Base-by-base conservation (phyloP, 1,140 invertebrate genomes). In the Drosophila elegans region DNA sequence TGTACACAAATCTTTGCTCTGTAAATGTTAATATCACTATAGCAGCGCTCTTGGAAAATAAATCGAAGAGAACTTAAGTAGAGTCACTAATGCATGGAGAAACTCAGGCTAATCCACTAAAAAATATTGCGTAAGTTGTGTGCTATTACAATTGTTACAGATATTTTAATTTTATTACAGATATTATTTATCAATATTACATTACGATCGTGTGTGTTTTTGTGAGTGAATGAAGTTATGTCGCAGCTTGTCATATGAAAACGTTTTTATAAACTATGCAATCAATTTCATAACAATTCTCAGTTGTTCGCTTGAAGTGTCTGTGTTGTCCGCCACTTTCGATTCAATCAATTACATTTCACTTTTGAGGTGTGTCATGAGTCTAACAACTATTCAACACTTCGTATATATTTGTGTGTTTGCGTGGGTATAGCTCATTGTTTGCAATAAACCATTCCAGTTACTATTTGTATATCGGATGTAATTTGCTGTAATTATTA, bases 11-110 rank as follows among this genome's bases (percentile, higher is more conserved):
- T 89, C 57, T 80, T 76, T 74, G 73, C 62, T 78, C 44, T 80
- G 79, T 88, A 83, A 89, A 89, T 80, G 74, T 89, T 89, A 89
- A 89, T 89, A 89, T 89, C 84, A 89, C 84, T 89, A 89, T 89
- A 89, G 74, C 84, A 84, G 85, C 84, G 85, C 84, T 80, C 77
- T 68, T 74, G 55, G 52, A 80, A 83, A 75, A 44, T 45, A 51
- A 60, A 49, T 64, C 48, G 25, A 81, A 66, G 52, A 51, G 62
- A 88, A 73, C 54, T 67, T 45, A 64, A 67, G 53, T 83, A 71
- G 29, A 51, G 46, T 67, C 39, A 67, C 45, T 48, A 29, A 68
- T 54, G 60, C 21, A 45, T 48, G 44, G 16, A 52, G 27, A 45
- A 67, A 75, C 53, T 76, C 59, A 36, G 54, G 38, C 52, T 59